phyloP scores from a whole-genome alignment of 2,888 invertebrate genomes.

The Mystacides longicornis region DNA sequence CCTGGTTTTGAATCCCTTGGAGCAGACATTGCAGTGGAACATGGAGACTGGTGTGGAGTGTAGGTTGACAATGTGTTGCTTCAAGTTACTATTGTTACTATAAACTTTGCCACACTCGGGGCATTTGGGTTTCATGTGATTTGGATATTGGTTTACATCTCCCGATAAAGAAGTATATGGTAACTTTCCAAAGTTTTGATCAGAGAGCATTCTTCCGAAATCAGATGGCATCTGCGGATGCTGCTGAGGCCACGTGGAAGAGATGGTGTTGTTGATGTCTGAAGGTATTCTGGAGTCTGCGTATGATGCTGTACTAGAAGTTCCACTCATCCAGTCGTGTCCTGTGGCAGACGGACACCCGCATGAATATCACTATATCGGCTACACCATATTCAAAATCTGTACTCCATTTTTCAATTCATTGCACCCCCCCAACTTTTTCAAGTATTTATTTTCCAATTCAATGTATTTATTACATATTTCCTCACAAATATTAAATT shows the following conservation, averaged over 20 bases:
- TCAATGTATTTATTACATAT: background rate
- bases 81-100: conserved; percentile 61
- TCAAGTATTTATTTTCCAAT: background rate
- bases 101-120: conserved; percentile 61
- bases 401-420: background rate
- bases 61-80: conserved; percentile 63
- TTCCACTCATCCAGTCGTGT: conserved; percentile 41
- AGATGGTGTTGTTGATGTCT: conserved; percentile 24
- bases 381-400: conserved; percentile 1
- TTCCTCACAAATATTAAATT: background rate
- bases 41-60: conserved; percentile 54
- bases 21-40: conserved; percentile 57
- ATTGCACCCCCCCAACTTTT: background rate
- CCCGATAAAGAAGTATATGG: conserved; percentile 1
- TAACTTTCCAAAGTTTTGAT: conserved; percentile 11
- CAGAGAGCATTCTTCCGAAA: conserved; percentile 29
- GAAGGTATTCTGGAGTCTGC: conserved; percentile 29
- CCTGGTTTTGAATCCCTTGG: conserved; percentile 61
- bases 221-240: conserved; percentile 28
- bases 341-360: conserved; percentile 44
- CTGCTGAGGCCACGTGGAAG: conserved; percentile 28
- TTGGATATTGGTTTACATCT: conserved; percentile 25
- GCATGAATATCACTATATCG: background rate
- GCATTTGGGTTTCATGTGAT: conserved; percentile 51
- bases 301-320: conserved; percentile 15